A percentile compares a stretch with the other conserved stretches of the same genome.
Conservation (phyloP, 2,797 vertebrate genomes). For the Synaphobranchus kaupii region DNA sequence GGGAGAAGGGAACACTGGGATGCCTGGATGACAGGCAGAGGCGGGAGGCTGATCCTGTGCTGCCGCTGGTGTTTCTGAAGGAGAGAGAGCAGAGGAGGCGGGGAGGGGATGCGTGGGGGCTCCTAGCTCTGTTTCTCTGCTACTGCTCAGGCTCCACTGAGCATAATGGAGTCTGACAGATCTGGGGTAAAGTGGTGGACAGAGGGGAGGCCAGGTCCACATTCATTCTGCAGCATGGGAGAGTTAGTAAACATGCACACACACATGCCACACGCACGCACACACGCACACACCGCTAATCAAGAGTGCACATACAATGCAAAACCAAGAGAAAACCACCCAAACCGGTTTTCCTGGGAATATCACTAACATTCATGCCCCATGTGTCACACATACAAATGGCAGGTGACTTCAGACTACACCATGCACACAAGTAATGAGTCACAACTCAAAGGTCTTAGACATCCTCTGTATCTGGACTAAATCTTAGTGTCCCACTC, state of each 20-base stretch:
- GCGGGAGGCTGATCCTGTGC: neutral
- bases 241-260: neutral
- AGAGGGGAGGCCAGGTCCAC: neutral
- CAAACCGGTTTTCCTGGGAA: neutral
- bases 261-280: neutral
- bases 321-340: neutral
- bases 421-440: neutral
- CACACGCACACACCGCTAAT: neutral
- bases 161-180: conserved; percentile 20
- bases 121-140: neutral
- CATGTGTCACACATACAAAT: neutral
- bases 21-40: neutral
- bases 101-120: neutral
- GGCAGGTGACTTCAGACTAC: neutral
- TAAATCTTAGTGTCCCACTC: neutral
- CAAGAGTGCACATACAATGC: neutral
- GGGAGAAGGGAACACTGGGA: neutral
- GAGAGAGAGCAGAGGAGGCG: too few species aligned
- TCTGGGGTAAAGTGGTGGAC: conserved; percentile 15
- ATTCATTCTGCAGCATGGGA: neutral
- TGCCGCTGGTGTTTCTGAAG: neutral
- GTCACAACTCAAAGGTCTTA: neutral
- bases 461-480: neutral
- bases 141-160: conserved; percentile 1
- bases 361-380: neutral